Evolutionary conservation across 2,888 invertebrate genomes (phyloP).

Genomic region (Phytoseiulus persimilis): DNA sequence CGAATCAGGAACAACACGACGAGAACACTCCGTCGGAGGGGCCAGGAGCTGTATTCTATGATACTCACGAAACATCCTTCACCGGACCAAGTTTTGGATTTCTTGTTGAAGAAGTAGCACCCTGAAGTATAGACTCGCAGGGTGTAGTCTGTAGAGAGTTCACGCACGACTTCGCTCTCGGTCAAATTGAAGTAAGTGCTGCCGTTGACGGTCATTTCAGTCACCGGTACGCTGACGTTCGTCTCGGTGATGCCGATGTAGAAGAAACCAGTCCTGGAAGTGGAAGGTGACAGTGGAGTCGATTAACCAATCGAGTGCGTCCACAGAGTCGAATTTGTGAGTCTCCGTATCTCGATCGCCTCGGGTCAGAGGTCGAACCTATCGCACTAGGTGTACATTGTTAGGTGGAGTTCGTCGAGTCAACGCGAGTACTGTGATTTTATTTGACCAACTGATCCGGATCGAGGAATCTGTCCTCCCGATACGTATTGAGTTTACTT

Average conservation of each 20-base stretch:
- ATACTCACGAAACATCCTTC: constrained; percentile 48
- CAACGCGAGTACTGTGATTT: too few species aligned
- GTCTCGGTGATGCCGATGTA: constrained; percentile 49
- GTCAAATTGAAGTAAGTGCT: constrained; percentile 46
- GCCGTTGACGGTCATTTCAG: constrained; percentile 45
- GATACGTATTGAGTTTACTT: too few species aligned
- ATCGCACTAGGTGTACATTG: too few species aligned
- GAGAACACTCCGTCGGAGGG: not conserved
- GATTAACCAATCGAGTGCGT: too few species aligned
- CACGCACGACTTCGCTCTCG: constrained; percentile 46
- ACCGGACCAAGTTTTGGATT: constrained; percentile 47
- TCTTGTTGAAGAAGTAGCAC: constrained; percentile 50
- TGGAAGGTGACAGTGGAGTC: not conserved
- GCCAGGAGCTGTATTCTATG: not conserved
- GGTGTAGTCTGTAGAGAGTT: constrained; percentile 49
- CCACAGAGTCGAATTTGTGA: too few species aligned
- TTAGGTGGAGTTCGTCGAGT: too few species aligned
- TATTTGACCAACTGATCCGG: too few species aligned
- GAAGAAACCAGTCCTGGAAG: constrained; percentile 47
- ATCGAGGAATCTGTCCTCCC: too few species aligned
- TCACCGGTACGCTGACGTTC: constrained; percentile 45
- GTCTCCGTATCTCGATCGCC: too few species aligned
- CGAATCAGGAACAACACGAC: not conserved
- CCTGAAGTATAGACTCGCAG: constrained; percentile 49
- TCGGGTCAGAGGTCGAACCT: too few species aligned